A percentile compares a stretch with the other conserved stretches of the same genome.
These are phyloP conservation scores for Pectinophora gossypiella DNA, from an alignment of 1,140 invertebrate species.

Conservation along the genomic window DNA sequence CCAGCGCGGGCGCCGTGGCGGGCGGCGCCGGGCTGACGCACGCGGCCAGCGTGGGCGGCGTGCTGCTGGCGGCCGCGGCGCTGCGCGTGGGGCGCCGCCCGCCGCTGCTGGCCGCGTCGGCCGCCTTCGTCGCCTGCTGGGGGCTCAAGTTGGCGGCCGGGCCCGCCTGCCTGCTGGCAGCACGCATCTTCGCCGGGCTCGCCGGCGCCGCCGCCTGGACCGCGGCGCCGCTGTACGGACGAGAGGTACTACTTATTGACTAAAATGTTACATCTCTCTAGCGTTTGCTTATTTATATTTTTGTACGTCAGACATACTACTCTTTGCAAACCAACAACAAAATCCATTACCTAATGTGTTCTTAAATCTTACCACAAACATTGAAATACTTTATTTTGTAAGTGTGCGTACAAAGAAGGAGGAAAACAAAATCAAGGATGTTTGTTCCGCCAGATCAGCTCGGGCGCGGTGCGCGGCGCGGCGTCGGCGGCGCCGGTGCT, in stretches of 20 bases:
- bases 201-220: conserved; percentile 41
- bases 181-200: conserved; percentile 29
- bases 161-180: conserved; percentile 23
- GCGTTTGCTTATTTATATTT: too few species aligned
- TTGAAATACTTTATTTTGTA: too few species aligned
- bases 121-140: conserved; percentile 42
- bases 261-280: too few species aligned
- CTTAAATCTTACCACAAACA: too few species aligned
- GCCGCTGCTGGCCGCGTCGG: conserved; percentile 36
- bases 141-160: conserved; percentile 32
- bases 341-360: too few species aligned
- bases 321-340: too few species aligned
- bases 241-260: too few species aligned
- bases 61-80: conserved; percentile 38
- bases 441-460: neutral
- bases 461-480: conserved; percentile 33
- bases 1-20: conserved; percentile 19
- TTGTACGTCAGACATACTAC: too few species aligned
- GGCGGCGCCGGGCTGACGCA: conserved; percentile 39
- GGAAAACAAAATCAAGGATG: too few species aligned
- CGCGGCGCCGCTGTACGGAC: conserved; percentile 33
- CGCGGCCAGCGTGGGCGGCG: conserved; percentile 32
- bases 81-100: conserved; percentile 36
- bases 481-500: conserved; percentile 42
- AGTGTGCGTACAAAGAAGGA: too few species aligned